A percentile compares a stretch with the other conserved stretches of the same genome.
phyloP scores from a whole-genome alignment of 2,113 vertebrate species.

The Fregetta grallaria region DNA sequence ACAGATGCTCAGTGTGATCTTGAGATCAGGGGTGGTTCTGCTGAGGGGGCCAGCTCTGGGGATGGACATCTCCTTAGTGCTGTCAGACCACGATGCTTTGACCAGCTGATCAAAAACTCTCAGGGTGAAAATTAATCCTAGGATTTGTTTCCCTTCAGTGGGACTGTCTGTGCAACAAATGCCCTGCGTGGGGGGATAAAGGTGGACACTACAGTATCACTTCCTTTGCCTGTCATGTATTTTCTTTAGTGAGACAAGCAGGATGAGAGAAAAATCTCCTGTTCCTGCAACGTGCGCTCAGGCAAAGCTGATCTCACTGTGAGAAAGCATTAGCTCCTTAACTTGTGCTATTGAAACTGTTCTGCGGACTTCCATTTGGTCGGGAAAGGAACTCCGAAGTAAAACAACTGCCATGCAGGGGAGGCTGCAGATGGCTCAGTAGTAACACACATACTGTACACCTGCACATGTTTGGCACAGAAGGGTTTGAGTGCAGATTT shows the following conservation, averaged over 20 bases:
- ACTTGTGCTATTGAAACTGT: slow-evolving; percentile 48
- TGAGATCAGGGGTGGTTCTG: neutral
- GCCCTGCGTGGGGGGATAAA: neutral
- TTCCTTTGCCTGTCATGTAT: neutral
- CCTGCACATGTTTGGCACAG: slow-evolving; percentile 50
- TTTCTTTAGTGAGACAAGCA: neutral
- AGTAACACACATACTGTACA: slow-evolving; percentile 33
- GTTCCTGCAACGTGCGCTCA: slow-evolving; percentile 50
- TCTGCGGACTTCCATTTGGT: slow-evolving; percentile 51
- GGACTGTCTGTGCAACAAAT: neutral
- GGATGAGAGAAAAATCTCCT: slow-evolving; percentile 17
- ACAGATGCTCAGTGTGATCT: neutral
- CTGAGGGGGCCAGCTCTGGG: neutral
- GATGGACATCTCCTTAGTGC: neutral
- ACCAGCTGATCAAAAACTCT: neutral
- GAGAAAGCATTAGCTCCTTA: slow-evolving; percentile 57
- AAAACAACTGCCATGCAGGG: slow-evolving; percentile 10
- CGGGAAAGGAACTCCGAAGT: slow-evolving; percentile 3
- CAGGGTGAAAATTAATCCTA: neutral
- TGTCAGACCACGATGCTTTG: neutral
- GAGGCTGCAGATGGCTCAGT: slow-evolving; percentile 40
- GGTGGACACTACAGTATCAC: neutral
- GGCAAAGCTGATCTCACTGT: slow-evolving; percentile 35
- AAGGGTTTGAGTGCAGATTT: slow-evolving; percentile 51
- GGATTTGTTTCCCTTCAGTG: neutral